A percentile compares a stretch with the other conserved stretches of the same genome.
These are phyloP conservation scores for Platerodrilus igneus DNA, from an alignment of 2,888 invertebrate species.

Conservation along the genomic window DNA sequence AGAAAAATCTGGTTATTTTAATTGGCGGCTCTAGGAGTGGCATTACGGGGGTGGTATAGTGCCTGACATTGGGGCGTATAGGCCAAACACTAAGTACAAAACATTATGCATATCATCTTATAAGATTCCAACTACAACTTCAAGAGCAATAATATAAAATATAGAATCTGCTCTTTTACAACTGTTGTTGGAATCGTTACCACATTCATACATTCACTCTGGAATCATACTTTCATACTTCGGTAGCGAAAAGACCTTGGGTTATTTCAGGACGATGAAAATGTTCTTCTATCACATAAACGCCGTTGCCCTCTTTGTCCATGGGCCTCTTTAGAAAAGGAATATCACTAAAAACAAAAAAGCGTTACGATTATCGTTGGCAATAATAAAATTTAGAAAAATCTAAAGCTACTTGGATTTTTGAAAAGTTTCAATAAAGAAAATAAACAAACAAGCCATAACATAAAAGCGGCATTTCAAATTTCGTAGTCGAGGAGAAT, in stretches of 20 bases:
- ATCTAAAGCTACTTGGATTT: too few species aligned
- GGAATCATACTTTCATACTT: too few species aligned
- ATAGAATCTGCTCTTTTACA: conserved; percentile 39
- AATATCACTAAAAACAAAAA: conserved; percentile 59
- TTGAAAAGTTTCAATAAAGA: too few species aligned
- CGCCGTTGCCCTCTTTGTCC: conserved; percentile 55
- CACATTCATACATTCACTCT: conserved; percentile 39
- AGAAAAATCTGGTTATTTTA: conserved; percentile 32
- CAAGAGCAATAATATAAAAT: conserved; percentile 29
- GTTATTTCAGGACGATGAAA: conserved; percentile 59
- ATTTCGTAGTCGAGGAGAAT: too few species aligned
- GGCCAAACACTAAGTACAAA: conserved; percentile 17
- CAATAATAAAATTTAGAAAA: too few species aligned
- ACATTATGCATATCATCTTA: too few species aligned
- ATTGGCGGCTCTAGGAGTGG: conserved; percentile 33
- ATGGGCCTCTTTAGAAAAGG: conserved; percentile 66
- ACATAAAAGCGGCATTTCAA: too few species aligned
- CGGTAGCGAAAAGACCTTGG: conserved; percentile 64
- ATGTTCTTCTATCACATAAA: conserved; percentile 74
- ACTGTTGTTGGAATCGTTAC: conserved; percentile 31
- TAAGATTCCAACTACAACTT: too few species aligned
- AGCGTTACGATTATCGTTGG: conserved; percentile 5
- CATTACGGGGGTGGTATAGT: conserved; percentile 21
- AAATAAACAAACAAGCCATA: too few species aligned
- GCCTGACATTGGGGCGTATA: conserved; percentile 14